Percentiles rank a stretch among this genome's conserved stretches.
Conservation (phyloP, 1,140 invertebrate genomes). For the Drosophila ohnishii region DNA sequence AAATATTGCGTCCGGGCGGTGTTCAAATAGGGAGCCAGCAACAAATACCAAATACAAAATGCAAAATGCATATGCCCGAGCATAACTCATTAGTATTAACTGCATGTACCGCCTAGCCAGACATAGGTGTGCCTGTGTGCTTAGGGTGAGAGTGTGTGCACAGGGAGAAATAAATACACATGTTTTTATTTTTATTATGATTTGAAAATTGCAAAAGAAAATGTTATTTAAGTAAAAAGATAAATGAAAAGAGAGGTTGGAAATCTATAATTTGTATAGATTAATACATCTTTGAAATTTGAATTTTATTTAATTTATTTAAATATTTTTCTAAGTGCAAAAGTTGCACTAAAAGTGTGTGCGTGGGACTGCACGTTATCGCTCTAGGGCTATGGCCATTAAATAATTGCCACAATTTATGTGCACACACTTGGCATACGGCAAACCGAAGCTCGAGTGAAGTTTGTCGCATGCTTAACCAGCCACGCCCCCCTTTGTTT, state of each 20-base stretch:
- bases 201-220: no score
- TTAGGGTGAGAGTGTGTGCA: conserved; percentile 4
- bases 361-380: conserved; percentile 53
- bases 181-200: neutral
- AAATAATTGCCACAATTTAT: conserved; percentile 79
- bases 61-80: conserved; percentile 54
- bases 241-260: neutral
- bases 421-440: conserved; percentile 67
- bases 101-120: conserved; percentile 45
- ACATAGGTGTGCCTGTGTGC: conserved; percentile 25
- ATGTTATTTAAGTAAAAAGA: neutral
- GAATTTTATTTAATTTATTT: no score
- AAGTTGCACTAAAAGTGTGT: conserved; percentile 1
- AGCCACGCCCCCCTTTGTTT: conserved; percentile 3
- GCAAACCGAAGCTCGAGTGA: conserved; percentile 53
- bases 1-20: conserved; percentile 50
- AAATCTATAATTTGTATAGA: neutral
- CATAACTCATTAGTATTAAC: conserved; percentile 81
- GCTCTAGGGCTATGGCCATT: conserved; percentile 60
- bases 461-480: conserved; percentile 35
- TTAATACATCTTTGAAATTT: no score
- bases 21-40: conserved; percentile 38
- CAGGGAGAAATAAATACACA: neutral
- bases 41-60: conserved; percentile 51
- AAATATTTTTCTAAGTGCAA: neutral